Base-by-base conservation (phyloP, 2,113 vertebrate species). In the Chloroceryle aenea region DNA sequence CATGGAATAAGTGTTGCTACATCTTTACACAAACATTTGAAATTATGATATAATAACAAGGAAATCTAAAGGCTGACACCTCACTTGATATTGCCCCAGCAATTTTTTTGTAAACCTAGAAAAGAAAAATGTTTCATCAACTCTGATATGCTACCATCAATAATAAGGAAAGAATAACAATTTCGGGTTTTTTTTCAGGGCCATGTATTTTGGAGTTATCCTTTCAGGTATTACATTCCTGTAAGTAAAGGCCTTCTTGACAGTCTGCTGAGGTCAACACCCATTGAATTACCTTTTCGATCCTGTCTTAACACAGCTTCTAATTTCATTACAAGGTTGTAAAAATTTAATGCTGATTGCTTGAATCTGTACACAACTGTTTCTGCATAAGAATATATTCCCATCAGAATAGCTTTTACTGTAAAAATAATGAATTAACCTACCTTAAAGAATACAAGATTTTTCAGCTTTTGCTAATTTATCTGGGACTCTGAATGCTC, bases 401-500 rank as follows among this genome's bases (percentile, higher is more conserved):
- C 10, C 43, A 47, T 47, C 22, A 71, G 8, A 68, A 81, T 29
- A 79, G 19, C 7, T 72, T 84, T 90, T 85, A 58, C 42, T 61
- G 19, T 58, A 85, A 62, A 77, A 14, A 43, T 9, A 30, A 53
- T 71, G 75, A 79, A 69, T 11, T 75, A 53, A 38, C 40, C 79
- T 77, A 4, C 42, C 29, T 64, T 79, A 14, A 82, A 85, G 82
- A 87, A 47, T 29, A 69, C 6, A 45, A 4, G 4, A 66, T 48
- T 75, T 73, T 82, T 34, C 63, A 59, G 6, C 7, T 85, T 87
- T 42, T 83, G 22, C 9, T 72, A 62, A 88, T 83, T 87, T 73
- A 14, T 0, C 12, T 14, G 19, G 9, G 10, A 2, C 1, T 71
- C 32, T 76, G 14, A 64, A 30, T 26, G 2, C 1, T 71, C 32